Conservation (phyloP, 2,888 invertebrate genomes). For the Erebia aethiops region DNA sequence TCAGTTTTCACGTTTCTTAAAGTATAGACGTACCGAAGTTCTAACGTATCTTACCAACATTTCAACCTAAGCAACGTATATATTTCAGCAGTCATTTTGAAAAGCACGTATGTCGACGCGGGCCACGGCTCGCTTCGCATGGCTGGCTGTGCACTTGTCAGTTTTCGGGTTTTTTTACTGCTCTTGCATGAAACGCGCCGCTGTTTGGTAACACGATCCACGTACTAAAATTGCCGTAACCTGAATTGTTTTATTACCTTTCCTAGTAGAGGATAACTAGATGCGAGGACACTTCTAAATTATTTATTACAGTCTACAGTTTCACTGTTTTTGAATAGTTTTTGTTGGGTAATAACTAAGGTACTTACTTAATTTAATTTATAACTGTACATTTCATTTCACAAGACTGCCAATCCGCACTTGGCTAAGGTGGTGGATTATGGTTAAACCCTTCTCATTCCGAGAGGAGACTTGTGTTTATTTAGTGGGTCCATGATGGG, state of each 20-base stretch:
- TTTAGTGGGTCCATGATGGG: too few species aligned
- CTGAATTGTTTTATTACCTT: constrained; percentile 17
- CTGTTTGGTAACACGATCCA: constrained; percentile 16
- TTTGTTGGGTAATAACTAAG: too few species aligned
- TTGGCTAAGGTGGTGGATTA: too few species aligned
- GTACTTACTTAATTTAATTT: too few species aligned
- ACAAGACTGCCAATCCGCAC: too few species aligned
- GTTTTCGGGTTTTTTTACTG: constrained; percentile 27
- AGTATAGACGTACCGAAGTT: background rate
- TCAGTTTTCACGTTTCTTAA: background rate
- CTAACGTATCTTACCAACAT: background rate
- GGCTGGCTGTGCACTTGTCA: constrained; percentile 31
- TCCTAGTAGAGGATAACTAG: constrained; percentile 2
- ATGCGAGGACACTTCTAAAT: constrained; percentile 3
- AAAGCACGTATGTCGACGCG: constrained; percentile 21
- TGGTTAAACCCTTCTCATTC: too few species aligned
- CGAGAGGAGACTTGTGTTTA: too few species aligned
- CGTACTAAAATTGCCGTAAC: constrained; percentile 13
- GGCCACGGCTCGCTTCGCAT: constrained; percentile 31
- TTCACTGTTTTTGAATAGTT: background rate
- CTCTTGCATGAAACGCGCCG: constrained; percentile 20
- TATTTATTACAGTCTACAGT: background rate
- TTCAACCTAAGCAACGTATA: background rate
- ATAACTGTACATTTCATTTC: too few species aligned
- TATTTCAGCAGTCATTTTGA: constrained; percentile 8